Evolutionary conservation across 2,113 vertebrate species (phyloP).

Genomic region (Micronycteris hirsuta): DNA sequence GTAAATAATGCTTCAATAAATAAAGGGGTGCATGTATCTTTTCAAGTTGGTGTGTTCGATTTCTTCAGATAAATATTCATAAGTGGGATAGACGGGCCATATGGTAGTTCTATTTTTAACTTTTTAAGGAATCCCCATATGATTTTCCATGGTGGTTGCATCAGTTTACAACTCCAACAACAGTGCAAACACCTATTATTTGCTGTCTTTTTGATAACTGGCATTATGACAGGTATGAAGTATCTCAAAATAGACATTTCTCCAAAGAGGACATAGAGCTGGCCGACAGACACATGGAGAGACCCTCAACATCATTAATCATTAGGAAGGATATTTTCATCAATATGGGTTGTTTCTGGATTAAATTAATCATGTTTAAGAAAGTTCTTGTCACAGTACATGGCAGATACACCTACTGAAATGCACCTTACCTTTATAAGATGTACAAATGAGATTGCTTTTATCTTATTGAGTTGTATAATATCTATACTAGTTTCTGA

Average conservation of each 20-base stretch:
- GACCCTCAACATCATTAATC: not conserved
- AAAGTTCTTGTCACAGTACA: not conserved
- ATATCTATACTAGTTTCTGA: not conserved
- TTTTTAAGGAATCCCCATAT: not conserved
- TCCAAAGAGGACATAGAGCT: not conserved
- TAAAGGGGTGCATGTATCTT: not conserved
- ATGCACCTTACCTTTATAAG: not conserved
- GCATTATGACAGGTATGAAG: not conserved
- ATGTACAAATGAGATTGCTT: not conserved
- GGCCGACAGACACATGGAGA: not conserved
- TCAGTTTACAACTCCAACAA: not conserved
- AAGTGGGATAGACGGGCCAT: not conserved
- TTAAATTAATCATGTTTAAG: not conserved
- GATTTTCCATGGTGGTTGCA: not conserved
- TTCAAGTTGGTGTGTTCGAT: not conserved
- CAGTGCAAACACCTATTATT: not conserved
- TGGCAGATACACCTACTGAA: not conserved
- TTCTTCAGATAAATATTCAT: not conserved
- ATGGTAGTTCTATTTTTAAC: not conserved
- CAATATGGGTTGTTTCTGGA: not conserved
- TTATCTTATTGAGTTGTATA: not conserved
- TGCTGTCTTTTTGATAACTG: not conserved
- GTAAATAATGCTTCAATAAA: not conserved
- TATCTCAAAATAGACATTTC: not conserved
- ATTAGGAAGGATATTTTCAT: not conserved